phyloP scores from a whole-genome alignment of 2,797 vertebrate species.

The Chiroxiphia lanceolata region DNA sequence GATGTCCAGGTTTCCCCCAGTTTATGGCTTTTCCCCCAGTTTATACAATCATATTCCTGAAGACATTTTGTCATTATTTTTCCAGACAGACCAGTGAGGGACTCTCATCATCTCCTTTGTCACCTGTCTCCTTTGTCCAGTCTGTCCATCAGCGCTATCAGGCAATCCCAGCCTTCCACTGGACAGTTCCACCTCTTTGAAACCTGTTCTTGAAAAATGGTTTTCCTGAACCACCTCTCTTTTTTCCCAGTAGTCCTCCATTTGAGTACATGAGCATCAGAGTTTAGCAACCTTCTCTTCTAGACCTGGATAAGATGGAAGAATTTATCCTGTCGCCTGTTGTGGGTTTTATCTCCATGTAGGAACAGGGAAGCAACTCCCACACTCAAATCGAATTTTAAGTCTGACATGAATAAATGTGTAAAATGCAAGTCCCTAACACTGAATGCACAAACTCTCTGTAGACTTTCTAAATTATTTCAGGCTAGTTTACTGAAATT shows the following conservation, averaged over 20 bases:
- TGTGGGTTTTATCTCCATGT: conserved; percentile 1
- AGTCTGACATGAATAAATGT: conserved; percentile 32
- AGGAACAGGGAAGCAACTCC: conserved; percentile 28
- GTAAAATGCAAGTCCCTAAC: conserved; percentile 29
- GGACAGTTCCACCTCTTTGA: neutral
- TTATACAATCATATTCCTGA: neutral
- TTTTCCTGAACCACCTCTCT: neutral
- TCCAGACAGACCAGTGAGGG: neutral
- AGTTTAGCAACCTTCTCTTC: neutral
- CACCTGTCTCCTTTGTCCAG: neutral
- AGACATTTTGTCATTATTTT: neutral
- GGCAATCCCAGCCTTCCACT: neutral
- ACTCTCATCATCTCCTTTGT: neutral
- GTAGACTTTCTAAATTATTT: conserved; percentile 33
- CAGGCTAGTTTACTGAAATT: conserved; percentile 48
- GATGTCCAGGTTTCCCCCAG: neutral
- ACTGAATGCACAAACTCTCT: conserved; percentile 17
- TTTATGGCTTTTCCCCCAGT: neutral
- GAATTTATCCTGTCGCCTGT: neutral
- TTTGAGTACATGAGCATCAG: neutral
- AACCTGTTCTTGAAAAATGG: neutral
- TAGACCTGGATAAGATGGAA: neutral
- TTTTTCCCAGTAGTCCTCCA: neutral
- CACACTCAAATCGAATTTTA: conserved; percentile 13
- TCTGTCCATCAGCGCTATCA: neutral